phyloP scores from a whole-genome alignment of 1,140 invertebrate species.

The Mizuhopecten yessoensis region DNA sequence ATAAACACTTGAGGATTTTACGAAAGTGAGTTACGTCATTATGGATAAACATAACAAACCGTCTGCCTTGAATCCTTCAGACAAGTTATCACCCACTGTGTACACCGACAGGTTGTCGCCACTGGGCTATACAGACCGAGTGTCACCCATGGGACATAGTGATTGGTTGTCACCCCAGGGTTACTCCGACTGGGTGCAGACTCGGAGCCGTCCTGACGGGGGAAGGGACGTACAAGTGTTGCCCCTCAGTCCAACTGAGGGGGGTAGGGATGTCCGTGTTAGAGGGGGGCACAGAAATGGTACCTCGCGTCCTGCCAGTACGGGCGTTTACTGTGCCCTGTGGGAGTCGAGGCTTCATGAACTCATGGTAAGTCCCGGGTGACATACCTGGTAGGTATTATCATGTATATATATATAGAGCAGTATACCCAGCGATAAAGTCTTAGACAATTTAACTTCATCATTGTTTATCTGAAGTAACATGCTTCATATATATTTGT shows the following conservation, averaged over 20 bases:
- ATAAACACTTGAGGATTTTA: not conserved
- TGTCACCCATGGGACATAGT: not conserved
- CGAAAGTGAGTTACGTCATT: not conserved
- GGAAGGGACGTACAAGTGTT: not conserved
- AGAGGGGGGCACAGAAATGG: conserved; percentile 60
- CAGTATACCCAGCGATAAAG: too few species aligned
- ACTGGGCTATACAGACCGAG: not conserved
- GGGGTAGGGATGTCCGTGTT: not conserved
- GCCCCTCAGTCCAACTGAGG: not conserved
- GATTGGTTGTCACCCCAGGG: not conserved
- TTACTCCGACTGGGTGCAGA: not conserved
- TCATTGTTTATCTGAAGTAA: too few species aligned
- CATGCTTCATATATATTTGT: too few species aligned
- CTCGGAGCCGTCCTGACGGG: not conserved
- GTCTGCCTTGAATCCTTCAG: not conserved
- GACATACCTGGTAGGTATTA: too few species aligned
- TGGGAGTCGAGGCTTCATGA: conserved; percentile 80
- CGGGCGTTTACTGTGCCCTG: conserved; percentile 71
- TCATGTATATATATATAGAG: too few species aligned
- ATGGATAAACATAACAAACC: conserved; percentile 4
- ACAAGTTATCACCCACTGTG: not conserved
- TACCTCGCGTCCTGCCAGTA: conserved; percentile 74
- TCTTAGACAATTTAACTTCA: too few species aligned
- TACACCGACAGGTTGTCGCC: not conserved
- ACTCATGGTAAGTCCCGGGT: conserved; percentile 74